Conservation (phyloP, 2,797 vertebrate species). For the Tachyglossus aculeatus region DNA sequence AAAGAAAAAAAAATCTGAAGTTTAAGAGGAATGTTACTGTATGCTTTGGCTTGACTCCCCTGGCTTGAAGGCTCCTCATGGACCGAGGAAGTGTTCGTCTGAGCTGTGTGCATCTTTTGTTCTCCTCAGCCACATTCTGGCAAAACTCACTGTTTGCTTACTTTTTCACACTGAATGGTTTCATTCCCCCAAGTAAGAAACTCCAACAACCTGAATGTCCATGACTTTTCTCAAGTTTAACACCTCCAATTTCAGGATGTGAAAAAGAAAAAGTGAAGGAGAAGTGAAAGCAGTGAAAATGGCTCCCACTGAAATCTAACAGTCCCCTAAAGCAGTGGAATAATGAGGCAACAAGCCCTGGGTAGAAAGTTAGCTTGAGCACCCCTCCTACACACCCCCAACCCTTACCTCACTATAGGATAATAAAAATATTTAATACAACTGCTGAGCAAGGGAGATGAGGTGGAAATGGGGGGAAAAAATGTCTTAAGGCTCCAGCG, state of each 20-base stretch:
- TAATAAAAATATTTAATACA: too few relatives aligned
- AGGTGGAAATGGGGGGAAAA: too few relatives aligned
- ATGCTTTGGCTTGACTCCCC: constrained; percentile 53
- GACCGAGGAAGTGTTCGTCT: constrained; percentile 42
- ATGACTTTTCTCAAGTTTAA: too few relatives aligned
- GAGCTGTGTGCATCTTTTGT: constrained; percentile 53
- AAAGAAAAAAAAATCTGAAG: not conserved
- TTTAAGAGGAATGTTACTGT: constrained; percentile 55
- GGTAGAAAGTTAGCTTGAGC: too few relatives aligned
- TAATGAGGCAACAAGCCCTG: too few relatives aligned
- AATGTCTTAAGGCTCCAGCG: too few relatives aligned
- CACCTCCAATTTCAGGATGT: too few relatives aligned
- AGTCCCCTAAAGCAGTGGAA: not conserved
- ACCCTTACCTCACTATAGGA: too few relatives aligned
- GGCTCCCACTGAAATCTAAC: not conserved
- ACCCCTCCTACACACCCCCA: too few relatives aligned
- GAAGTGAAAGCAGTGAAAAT: not conserved
- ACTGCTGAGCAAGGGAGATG: too few relatives aligned
- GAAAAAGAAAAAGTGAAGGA: not conserved
- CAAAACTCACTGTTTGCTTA: constrained; percentile 58
- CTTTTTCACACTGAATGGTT: constrained; percentile 24
- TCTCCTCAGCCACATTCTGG: constrained; percentile 30
- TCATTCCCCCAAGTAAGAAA: not conserved
- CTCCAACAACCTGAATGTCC: not conserved
- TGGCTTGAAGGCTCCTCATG: not conserved